These are phyloP conservation scores for Meghimatium bilineatum DNA, from an alignment of 2,888 invertebrate genomes.

Conservation along the genomic window DNA sequence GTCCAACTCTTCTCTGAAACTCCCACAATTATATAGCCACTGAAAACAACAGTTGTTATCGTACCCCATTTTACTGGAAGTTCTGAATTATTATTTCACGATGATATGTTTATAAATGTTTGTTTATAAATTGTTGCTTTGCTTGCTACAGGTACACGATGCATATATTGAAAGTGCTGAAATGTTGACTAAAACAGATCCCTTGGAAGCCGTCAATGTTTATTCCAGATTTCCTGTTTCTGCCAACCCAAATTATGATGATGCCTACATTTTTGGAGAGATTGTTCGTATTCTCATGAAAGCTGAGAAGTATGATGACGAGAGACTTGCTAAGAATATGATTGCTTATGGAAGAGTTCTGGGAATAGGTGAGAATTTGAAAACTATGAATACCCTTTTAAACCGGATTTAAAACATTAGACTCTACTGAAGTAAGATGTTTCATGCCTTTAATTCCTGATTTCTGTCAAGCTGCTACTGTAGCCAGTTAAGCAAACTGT, in stretches of 20 bases:
- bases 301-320: conserved; percentile 75
- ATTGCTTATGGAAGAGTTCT: conserved; percentile 73
- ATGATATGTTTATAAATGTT: too few species aligned
- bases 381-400: not conserved
- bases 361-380: conserved; percentile 68
- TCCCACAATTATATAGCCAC: too few species aligned
- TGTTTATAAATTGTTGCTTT: too few species aligned
- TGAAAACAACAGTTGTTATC: too few species aligned
- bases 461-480: too few species aligned
- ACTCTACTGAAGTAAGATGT: too few species aligned
- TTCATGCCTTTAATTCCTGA: too few species aligned
- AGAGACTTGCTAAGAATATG: conserved; percentile 71
- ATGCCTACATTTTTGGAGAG: conserved; percentile 76
- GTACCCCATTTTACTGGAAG: too few species aligned
- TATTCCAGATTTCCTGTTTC: conserved; percentile 74
- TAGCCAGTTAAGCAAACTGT: too few species aligned
- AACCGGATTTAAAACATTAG: too few species aligned
- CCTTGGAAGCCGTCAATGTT: conserved; percentile 74
- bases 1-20: too few species aligned
- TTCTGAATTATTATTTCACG: too few species aligned
- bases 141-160: conserved; percentile 72
- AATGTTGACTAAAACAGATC: conserved; percentile 71
- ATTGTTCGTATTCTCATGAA: conserved; percentile 75
- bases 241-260: conserved; percentile 74
- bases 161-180: conserved; percentile 76